Conservation (phyloP, 1,140 invertebrate genomes). For the Formica exsecta region DNA sequence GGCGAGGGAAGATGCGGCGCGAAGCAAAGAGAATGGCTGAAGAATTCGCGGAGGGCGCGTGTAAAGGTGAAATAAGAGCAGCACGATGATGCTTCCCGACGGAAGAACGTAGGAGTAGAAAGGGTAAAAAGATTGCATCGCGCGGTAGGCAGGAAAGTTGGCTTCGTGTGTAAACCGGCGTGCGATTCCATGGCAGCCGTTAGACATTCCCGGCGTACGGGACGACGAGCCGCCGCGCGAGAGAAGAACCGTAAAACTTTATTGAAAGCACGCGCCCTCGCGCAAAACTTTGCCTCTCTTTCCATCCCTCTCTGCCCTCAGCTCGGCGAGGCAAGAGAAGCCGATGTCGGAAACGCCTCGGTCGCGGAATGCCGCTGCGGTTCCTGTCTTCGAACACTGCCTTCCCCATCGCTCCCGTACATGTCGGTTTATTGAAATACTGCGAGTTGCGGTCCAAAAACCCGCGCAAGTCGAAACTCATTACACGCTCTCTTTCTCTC, state of each 20-base stretch:
- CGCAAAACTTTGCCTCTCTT: slow-evolving; percentile 24
- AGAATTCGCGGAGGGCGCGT: slow-evolving; percentile 34
- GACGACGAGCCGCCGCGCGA: slow-evolving; percentile 20
- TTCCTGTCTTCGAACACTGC: slow-evolving; percentile 43
- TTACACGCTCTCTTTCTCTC: not conserved
- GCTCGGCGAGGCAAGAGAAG: not conserved
- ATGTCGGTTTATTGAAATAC: slow-evolving; percentile 40
- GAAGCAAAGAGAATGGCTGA: slow-evolving; percentile 13
- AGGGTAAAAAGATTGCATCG: slow-evolving; percentile 52
- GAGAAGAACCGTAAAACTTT: slow-evolving; percentile 64
- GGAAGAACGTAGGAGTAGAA: not conserved
- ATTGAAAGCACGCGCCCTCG: slow-evolving; percentile 52
- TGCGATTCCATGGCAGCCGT: slow-evolving; percentile 59
- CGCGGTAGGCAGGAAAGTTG: slow-evolving; percentile 61
- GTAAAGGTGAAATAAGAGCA: slow-evolving; percentile 51
- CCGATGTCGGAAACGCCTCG: slow-evolving; percentile 6
- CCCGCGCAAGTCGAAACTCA: slow-evolving; percentile 38
- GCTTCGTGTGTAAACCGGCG: slow-evolving; percentile 54
- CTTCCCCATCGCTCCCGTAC: not conserved
- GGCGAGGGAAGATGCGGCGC: not conserved
- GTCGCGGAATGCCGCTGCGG: slow-evolving; percentile 21
- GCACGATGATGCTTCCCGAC: slow-evolving; percentile 2
- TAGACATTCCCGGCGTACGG: slow-evolving; percentile 27
- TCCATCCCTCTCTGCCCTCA: no score
- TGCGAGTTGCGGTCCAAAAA: slow-evolving; percentile 31